Percentiles rank a stretch among this genome's conserved stretches.
Conservation (phyloP, 2,113 vertebrate species). For the Megaleporinus macrocephalus region DNA sequence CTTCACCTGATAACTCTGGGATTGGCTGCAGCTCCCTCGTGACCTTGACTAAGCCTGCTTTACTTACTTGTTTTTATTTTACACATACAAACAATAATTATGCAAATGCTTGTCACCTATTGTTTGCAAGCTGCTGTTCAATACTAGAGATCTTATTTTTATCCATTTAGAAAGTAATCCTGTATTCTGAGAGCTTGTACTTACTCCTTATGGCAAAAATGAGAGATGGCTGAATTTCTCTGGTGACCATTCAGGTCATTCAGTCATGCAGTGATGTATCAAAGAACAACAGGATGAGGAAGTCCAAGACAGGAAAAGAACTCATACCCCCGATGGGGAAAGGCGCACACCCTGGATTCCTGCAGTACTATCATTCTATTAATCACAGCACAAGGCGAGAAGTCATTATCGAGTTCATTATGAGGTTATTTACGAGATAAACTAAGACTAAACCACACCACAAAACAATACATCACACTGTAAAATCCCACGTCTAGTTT, state of each 20-base stretch:
- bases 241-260: background rate
- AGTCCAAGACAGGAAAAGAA: slow-evolving; percentile 8
- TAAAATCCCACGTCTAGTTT: no score
- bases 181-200: background rate
- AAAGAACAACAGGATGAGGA: slow-evolving; percentile 16
- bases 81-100: no score
- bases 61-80: no score
- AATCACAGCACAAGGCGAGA: background rate
- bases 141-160: background rate
- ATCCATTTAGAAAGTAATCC: background rate
- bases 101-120: no score
- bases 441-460: background rate
- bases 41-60: no score
- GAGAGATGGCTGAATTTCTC: background rate
- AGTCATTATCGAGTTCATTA: no score
- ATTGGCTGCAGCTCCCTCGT: no score
- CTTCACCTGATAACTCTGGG: no score
- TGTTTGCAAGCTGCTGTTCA: no score
- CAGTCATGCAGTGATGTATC: background rate
- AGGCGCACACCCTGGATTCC: background rate
- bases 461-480: no score
- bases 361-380: background rate
- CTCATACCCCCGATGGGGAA: background rate
- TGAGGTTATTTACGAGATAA: no score
- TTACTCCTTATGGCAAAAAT: no score